phyloP scores from a whole-genome alignment of 64 coral and sea anemone genomes.

The Hydrozoanthus tunicans region DNA sequence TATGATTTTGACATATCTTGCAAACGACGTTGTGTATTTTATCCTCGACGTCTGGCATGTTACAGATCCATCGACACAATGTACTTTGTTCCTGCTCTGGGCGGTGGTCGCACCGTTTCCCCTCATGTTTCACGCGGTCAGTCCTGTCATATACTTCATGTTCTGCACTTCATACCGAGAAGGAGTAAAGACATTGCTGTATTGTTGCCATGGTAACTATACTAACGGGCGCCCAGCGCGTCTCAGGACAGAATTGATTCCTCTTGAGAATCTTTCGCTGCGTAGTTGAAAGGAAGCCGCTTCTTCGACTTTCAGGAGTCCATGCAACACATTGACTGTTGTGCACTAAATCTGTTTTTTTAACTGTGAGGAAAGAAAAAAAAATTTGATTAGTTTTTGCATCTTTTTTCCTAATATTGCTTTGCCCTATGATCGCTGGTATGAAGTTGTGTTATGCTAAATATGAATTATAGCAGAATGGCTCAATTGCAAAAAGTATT shows the following conservation, averaged over 20 bases:
- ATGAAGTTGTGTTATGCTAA: too few relatives aligned
- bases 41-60: not conserved
- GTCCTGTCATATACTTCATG: constrained; percentile 3
- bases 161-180: constrained; percentile 28
- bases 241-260: not conserved
- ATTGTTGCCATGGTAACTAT: not conserved
- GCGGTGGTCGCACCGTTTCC: constrained; percentile 24
- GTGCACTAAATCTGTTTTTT: too few relatives aligned
- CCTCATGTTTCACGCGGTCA: constrained; percentile 14
- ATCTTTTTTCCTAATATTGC: too few relatives aligned
- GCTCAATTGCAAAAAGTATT: too few relatives aligned
- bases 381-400: too few relatives aligned
- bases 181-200: not conserved
- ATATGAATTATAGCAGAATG: too few relatives aligned
- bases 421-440: too few relatives aligned
- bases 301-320: too few relatives aligned
- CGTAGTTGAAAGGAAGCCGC: not conserved
- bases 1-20: not conserved
- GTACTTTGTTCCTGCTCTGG: constrained; percentile 5
- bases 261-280: constrained; percentile 2
- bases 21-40: constrained; percentile 16
- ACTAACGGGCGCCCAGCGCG: not conserved
- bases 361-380: too few relatives aligned
- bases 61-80: not conserved
- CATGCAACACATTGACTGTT: too few relatives aligned